phyloP scores from a whole-genome alignment of 2,113 vertebrate genomes.

The Fregata magnificens region DNA sequence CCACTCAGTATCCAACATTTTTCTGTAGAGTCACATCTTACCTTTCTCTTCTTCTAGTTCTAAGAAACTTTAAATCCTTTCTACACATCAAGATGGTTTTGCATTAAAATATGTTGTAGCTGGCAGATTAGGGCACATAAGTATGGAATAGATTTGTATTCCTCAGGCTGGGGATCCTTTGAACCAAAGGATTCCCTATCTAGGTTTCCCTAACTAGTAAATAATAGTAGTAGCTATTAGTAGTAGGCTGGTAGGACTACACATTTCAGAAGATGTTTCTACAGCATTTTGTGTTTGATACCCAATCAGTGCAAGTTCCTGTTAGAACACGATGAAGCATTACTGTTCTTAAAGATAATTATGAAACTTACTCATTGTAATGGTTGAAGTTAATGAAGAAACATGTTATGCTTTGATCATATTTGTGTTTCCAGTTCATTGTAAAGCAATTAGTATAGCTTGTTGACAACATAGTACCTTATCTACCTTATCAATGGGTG shows the following conservation, averaged over 20 bases:
- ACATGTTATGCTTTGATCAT: neutral
- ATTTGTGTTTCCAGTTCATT: neutral
- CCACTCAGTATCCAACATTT: accelerated
- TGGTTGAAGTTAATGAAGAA: neutral
- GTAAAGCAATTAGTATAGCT: neutral
- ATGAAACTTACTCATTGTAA: neutral
- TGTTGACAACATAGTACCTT: neutral
- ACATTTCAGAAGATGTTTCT: neutral
- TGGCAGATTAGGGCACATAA: neutral
- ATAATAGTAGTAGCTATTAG: neutral
- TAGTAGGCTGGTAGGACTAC: neutral
- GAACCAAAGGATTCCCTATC: neutral
- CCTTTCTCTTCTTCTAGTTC: neutral
- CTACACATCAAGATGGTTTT: neutral
- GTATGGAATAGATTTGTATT: neutral
- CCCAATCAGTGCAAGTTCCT: neutral
- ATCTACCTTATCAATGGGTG: neutral
- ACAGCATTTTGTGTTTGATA: neutral
- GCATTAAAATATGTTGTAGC: neutral
- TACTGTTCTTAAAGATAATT: neutral
- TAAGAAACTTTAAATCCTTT: neutral
- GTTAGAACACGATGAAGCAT: neutral
- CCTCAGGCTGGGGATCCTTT: neutral
- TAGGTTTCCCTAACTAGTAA: neutral
- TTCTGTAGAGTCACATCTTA: neutral